Conservation (phyloP, 2,888 invertebrate genomes). For the Phymatocera aterrima region DNA sequence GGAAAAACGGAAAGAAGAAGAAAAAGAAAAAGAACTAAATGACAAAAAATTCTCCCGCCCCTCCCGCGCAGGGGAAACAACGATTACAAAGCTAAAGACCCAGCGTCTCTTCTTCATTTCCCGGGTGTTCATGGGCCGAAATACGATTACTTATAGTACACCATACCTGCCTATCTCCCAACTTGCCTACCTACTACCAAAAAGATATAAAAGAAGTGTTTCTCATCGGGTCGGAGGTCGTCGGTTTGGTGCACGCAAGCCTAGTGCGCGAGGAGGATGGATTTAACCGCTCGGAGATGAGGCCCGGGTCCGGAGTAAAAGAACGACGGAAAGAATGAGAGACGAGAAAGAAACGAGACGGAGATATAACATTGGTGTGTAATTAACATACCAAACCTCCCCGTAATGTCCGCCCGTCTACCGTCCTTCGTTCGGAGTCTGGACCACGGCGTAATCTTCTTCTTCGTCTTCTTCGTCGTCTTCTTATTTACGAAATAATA, state of each 20-base stretch:
- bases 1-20: too few species aligned
- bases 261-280: constrained; percentile 59
- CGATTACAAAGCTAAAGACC: too few species aligned
- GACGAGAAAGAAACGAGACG: constrained; percentile 55
- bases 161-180: too few species aligned
- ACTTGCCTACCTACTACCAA: too few species aligned
- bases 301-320: constrained; percentile 24
- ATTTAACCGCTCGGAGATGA: constrained; percentile 52
- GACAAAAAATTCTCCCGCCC: too few species aligned
- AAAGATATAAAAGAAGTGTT: constrained; percentile 59
- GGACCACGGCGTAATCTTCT: constrained; percentile 34
- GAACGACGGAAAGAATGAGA: constrained; percentile 20
- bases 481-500: constrained; percentile 22
- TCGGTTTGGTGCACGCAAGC: constrained; percentile 65
- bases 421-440: constrained; percentile 24
- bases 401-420: constrained; percentile 58
- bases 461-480: background rate
- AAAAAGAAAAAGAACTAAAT: too few species aligned
- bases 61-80: too few species aligned
- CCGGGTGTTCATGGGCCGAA: too few species aligned
- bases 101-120: too few species aligned
- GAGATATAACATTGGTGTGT: constrained; percentile 68
- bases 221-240: constrained; percentile 70
- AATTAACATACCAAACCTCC: constrained; percentile 74
- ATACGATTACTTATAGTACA: too few species aligned